A percentile compares a stretch with the other conserved stretches of the same genome.
These are phyloP conservation scores for Cydia fagiglandana DNA, from an alignment of 1,140 invertebrate genomes.

Conservation along the genomic window DNA sequence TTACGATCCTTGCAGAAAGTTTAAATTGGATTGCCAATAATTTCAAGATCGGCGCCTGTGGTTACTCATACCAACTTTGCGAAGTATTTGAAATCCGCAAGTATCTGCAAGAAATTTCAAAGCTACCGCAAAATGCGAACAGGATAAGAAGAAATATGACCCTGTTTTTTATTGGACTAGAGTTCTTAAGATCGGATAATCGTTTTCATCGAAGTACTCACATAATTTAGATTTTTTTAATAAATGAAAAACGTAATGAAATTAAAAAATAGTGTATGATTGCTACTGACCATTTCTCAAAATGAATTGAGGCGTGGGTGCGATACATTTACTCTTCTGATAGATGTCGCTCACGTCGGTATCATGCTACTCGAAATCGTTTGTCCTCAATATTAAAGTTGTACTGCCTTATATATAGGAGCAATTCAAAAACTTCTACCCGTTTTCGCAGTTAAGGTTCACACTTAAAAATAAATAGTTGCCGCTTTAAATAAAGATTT, in stretches of 20 bases:
- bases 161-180: background rate
- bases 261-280: too few species aligned
- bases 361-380: too few species aligned
- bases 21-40: constrained; percentile 17
- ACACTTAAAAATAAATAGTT: background rate
- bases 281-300: too few species aligned
- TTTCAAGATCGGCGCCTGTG: background rate
- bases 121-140: background rate
- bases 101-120: background rate
- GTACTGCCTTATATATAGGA: too few species aligned
- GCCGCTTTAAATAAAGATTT: background rate
- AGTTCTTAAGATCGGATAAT: background rate
- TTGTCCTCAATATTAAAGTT: too few species aligned
- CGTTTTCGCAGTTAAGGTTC: background rate
- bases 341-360: too few species aligned
- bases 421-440: background rate
- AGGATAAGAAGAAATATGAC: background rate
- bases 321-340: too few species aligned
- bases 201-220: background rate
- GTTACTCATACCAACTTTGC: background rate
- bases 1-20: constrained; percentile 4
- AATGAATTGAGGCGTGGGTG: too few species aligned
- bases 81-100: background rate
- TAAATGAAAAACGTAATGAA: too few species aligned
- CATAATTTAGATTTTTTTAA: too few species aligned